phyloP scores from a whole-genome alignment of 2,113 vertebrate species.

The Orcinus orca region DNA sequence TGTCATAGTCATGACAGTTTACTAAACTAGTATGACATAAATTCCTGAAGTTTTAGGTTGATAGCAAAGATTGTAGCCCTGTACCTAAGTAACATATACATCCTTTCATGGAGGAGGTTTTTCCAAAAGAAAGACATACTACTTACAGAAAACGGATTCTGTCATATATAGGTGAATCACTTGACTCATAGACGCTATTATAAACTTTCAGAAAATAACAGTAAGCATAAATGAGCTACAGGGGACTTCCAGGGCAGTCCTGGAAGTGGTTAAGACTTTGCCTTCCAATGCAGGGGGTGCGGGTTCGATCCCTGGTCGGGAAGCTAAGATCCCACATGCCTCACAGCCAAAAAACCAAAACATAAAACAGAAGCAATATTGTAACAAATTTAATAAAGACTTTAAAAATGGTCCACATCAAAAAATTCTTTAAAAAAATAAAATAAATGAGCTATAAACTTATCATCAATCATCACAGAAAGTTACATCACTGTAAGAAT shows the following conservation, averaged over 20 bases:
- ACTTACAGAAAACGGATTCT: not conserved
- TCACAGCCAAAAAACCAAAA: too few species aligned
- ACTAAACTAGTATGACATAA: not conserved
- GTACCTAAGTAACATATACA: not conserved
- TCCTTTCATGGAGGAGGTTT: not conserved
- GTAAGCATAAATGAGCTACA: slow-evolving; percentile 50
- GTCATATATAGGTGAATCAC: slow-evolving; percentile 11
- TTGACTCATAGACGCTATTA: slow-evolving; percentile 22
- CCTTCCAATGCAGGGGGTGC: too few species aligned
- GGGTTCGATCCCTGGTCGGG: too few species aligned
- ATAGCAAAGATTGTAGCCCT: slow-evolving; percentile 1
- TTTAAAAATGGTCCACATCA: too few species aligned
- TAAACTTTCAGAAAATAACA: slow-evolving; percentile 54
- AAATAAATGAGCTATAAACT: slow-evolving; percentile 46
- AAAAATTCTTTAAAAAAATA: too few species aligned
- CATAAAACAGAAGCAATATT: too few species aligned
- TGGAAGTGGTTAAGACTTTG: too few species aligned
- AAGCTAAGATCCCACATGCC: too few species aligned
- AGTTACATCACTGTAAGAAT: slow-evolving; percentile 32
- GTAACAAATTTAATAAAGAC: too few species aligned
- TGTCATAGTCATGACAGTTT: not conserved
- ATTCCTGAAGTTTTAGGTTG: slow-evolving; percentile 10
- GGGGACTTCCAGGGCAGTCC: too few species aligned
- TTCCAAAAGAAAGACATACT: slow-evolving; percentile 23
- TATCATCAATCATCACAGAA: slow-evolving; percentile 31